Evolutionary conservation across 1,140 invertebrate genomes (phyloP).

Genomic region (Cyclina sinensis): DNA sequence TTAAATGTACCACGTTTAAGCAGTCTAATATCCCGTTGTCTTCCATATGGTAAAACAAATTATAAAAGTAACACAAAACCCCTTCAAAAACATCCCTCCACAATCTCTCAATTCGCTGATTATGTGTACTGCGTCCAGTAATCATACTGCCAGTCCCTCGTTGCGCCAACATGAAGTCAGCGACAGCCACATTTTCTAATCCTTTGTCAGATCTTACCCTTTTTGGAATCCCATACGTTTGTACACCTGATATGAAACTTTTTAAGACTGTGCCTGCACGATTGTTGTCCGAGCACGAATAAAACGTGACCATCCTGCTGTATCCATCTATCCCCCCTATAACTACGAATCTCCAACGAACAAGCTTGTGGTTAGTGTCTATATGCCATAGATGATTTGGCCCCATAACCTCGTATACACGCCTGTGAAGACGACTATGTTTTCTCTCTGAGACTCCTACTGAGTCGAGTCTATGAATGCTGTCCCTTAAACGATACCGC

Average conservation of each 20-base stretch:
- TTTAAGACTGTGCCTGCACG: too few species aligned
- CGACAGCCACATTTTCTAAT: conserved; percentile 64
- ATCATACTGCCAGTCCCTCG: conserved; percentile 61
- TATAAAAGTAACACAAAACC: conserved; percentile 62
- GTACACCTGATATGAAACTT: conserved; percentile 37
- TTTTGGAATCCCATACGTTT: conserved; percentile 64
- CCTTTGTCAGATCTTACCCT: conserved; percentile 38
- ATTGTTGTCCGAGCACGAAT: conserved; percentile 67
- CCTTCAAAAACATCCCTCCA: conserved; percentile 69
- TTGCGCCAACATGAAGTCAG: conserved; percentile 50
- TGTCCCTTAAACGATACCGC: conserved; percentile 38
- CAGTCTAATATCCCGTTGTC: conserved; percentile 57
- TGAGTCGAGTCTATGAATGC: conserved; percentile 31
- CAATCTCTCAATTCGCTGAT: conserved; percentile 69
- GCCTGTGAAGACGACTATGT: conserved; percentile 36
- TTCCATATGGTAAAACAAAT: conserved; percentile 70
- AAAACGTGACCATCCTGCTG: conserved; percentile 49
- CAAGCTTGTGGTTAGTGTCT: conserved; percentile 69
- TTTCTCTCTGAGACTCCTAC: conserved; percentile 2
- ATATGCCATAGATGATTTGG: conserved; percentile 65
- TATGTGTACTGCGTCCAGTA: conserved; percentile 68
- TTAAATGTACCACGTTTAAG: conserved; percentile 31
- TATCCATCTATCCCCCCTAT: conserved; percentile 70
- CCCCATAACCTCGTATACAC: conserved; percentile 49
- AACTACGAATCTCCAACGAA: conserved; percentile 70